These are phyloP conservation scores for Melanerpes formicivorus DNA, from an alignment of 2,113 vertebrate genomes.

Conservation along the genomic window DNA sequence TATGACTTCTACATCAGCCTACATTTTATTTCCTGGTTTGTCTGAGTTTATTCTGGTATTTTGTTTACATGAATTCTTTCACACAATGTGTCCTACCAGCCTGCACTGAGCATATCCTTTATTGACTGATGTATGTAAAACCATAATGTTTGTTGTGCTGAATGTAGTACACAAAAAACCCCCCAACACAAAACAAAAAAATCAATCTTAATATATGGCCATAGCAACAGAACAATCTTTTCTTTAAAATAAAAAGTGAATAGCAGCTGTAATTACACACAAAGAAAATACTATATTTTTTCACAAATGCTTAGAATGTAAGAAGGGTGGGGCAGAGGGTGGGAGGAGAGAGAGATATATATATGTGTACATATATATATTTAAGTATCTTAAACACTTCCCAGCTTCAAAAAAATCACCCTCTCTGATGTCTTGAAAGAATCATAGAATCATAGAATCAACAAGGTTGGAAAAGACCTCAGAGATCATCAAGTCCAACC, in stretches of 20 bases:
- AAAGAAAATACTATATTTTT: neutral
- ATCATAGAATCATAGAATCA: too few species aligned
- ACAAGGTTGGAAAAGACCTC: too few species aligned
- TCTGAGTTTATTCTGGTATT: slow-evolving; percentile 14
- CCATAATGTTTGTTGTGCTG: slow-evolving; percentile 4
- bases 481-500: too few species aligned
- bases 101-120: slow-evolving; percentile 16
- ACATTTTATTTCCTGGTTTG: neutral
- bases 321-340: neutral
- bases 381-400: neutral
- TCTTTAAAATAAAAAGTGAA: neutral
- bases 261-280: neutral
- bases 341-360: too few species aligned
- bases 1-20: neutral
- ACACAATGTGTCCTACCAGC: slow-evolving; percentile 9
- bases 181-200: too few species aligned
- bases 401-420: neutral
- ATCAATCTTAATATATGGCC: neutral
- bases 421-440: neutral
- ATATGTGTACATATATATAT: too few species aligned
- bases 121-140: slow-evolving; percentile 40
- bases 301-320: neutral
- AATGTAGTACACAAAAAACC: neutral
- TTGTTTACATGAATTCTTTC: slow-evolving; percentile 36
- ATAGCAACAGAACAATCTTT: neutral